These are phyloP conservation scores for Napeogenes inachia DNA, from an alignment of 2,888 invertebrate species.

Conservation along the genomic window DNA sequence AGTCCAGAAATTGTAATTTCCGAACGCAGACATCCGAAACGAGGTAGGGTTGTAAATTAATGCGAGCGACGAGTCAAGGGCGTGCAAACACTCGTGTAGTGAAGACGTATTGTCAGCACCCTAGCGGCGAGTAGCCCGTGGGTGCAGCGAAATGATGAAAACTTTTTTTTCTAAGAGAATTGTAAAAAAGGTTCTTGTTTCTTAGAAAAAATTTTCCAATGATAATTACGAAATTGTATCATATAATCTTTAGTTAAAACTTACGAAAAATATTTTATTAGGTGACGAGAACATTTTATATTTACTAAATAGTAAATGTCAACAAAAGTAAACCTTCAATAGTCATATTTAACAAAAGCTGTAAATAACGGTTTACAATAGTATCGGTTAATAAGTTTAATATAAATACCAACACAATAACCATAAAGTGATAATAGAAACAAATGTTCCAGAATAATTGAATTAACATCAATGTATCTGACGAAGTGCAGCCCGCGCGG, in stretches of 20 bases:
- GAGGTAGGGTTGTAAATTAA: conserved; percentile 27
- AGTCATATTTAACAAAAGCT: too few species aligned
- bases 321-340: too few species aligned
- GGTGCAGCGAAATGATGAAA: conserved; percentile 1
- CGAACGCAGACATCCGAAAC: conserved; percentile 23
- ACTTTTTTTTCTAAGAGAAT: conserved; percentile 20
- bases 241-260: too few species aligned
- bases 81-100: conserved; percentile 25
- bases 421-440: neutral
- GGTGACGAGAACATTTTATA: too few species aligned
- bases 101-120: conserved; percentile 18
- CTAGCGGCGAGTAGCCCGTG: conserved; percentile 20
- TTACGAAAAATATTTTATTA: too few species aligned
- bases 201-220: neutral
- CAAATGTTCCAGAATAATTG: neutral
- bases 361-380: neutral
- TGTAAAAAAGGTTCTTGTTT: conserved; percentile 7
- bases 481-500: conserved; percentile 9
- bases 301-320: too few species aligned
- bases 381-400: neutral
- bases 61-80: conserved; percentile 29
- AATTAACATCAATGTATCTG: neutral
- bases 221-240: neutral
- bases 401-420: neutral
- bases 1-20: conserved; percentile 6